These are phyloP conservation scores for Ypsolopha scabrella DNA, from an alignment of 2,888 invertebrate species.

Conservation along the genomic window DNA sequence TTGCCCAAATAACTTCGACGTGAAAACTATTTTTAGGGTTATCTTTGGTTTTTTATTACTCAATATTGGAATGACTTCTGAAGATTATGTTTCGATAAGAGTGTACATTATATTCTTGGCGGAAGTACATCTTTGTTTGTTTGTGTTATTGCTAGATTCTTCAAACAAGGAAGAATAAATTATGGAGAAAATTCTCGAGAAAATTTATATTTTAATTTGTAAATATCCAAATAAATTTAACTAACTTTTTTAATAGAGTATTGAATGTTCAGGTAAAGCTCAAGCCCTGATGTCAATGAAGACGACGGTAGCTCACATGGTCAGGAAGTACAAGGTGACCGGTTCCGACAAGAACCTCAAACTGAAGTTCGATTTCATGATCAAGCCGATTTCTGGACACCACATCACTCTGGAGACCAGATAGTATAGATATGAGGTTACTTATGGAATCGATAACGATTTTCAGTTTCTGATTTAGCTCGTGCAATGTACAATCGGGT, in stretches of 20 bases:
- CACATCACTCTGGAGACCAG: neutral
- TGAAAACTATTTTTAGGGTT: too few species aligned
- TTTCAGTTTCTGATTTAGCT: too few species aligned
- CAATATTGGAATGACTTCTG: too few species aligned
- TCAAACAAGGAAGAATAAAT: too few species aligned
- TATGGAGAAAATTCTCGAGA: neutral
- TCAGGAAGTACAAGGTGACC: neutral
- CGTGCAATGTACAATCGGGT: too few species aligned
- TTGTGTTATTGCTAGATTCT: too few species aligned
- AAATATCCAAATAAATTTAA: neutral
- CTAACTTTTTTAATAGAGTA: neutral
- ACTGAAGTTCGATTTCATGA: conserved; percentile 1
- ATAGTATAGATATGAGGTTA: neutral
- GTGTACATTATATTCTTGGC: too few species aligned
- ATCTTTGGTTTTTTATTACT: too few species aligned
- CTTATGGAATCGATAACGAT: too few species aligned
- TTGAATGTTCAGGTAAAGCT: neutral
- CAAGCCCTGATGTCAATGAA: conserved; percentile 2
- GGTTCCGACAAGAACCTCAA: neutral
- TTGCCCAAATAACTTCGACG: too few species aligned
- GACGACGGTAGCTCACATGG: neutral
- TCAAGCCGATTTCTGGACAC: neutral
- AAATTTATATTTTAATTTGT: neutral
- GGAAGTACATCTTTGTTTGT: too few species aligned
- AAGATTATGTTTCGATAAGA: too few species aligned